Percentiles rank a stretch among this genome's conserved stretches.
Evolutionary conservation across 2,888 invertebrate genomes (phyloP).

Genomic region (Hypomecis atomaria): DNA sequence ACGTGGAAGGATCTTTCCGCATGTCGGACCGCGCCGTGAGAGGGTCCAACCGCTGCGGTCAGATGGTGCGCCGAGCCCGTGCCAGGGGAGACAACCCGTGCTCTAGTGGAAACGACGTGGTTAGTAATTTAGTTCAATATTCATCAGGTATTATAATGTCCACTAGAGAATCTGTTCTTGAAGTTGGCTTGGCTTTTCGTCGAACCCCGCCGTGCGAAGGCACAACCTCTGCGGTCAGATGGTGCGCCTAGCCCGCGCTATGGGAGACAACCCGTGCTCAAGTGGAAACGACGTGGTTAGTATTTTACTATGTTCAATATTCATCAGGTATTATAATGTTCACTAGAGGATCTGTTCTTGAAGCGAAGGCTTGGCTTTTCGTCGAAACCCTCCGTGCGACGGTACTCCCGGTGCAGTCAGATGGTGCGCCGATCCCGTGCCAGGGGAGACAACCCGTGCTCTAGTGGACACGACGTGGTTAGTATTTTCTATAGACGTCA

Average conservation of each 20-base stretch:
- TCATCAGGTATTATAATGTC: too few species aligned
- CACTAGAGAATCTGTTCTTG: too few species aligned
- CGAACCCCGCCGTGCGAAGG: constrained; percentile 77
- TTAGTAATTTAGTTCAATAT: constrained; percentile 48
- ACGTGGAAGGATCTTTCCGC: constrained; percentile 87
- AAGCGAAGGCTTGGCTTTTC: too few species aligned
- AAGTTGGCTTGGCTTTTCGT: too few species aligned
- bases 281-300: constrained; percentile 79
- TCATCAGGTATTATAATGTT: too few species aligned
- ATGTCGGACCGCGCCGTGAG: constrained; percentile 83
- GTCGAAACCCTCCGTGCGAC: constrained; percentile 78
- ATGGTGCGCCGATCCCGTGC: constrained; percentile 73
- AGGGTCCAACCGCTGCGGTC: constrained; percentile 65
- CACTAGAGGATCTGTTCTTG: too few species aligned
- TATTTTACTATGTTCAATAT: constrained; percentile 64
- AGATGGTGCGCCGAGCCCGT: constrained; percentile 69
- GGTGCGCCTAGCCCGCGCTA: constrained; percentile 72
- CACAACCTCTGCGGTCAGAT: constrained; percentile 66
- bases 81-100: constrained; percentile 73
- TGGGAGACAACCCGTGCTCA: constrained; percentile 69
- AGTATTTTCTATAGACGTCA: constrained; percentile 72
- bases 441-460: constrained; percentile 69
- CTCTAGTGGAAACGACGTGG: constrained; percentile 79
- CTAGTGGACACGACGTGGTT: constrained; percentile 79
- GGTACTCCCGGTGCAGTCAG: constrained; percentile 65